A percentile compares a stretch with the other conserved stretches of the same genome.
Conservation (phyloP, 2,797 vertebrate genomes). For the Poeciliopsis turneri region DNA sequence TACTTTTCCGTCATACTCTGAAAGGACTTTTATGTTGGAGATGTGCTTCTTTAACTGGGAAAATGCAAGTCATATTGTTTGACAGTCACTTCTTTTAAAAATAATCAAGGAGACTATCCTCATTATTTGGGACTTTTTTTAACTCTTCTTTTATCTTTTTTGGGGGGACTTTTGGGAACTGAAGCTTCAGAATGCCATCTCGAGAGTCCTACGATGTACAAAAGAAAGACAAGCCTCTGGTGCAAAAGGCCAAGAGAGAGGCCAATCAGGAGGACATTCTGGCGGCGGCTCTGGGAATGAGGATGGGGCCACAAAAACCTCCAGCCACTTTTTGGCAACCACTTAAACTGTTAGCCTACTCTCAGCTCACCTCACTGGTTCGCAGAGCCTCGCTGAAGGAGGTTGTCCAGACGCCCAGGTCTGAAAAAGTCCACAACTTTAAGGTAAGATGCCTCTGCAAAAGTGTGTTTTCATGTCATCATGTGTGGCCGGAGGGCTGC, state of each 20-base stretch:
- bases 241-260: constrained; percentile 88
- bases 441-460: constrained; percentile 86
- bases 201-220: constrained; percentile 87
- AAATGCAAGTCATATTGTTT: constrained; percentile 60
- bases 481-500: constrained; percentile 51
- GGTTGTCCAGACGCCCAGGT: constrained; percentile 88
- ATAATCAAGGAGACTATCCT: constrained; percentile 58
- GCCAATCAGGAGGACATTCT: constrained; percentile 92
- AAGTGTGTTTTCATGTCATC: constrained; percentile 48
- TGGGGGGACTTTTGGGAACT: constrained; percentile 9
- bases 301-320: constrained; percentile 94
- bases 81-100: constrained; percentile 62
- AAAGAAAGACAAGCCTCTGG: constrained; percentile 83
- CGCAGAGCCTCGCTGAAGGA: constrained; percentile 98
- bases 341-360: constrained; percentile 99
- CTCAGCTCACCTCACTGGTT: constrained; percentile 97
- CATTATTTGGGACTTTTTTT: constrained; percentile 37
- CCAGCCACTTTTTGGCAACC: constrained; percentile 97
- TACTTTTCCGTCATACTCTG: constrained; percentile 21
- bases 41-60: constrained; percentile 53
- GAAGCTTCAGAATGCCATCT: constrained; percentile 87
- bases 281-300: constrained; percentile 93
- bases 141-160: constrained; percentile 36
- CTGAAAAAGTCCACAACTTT: constrained; percentile 98
- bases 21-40: constrained; percentile 14